Conservation (phyloP, 2,888 invertebrate genomes). For the Thymelicus lineola region DNA sequence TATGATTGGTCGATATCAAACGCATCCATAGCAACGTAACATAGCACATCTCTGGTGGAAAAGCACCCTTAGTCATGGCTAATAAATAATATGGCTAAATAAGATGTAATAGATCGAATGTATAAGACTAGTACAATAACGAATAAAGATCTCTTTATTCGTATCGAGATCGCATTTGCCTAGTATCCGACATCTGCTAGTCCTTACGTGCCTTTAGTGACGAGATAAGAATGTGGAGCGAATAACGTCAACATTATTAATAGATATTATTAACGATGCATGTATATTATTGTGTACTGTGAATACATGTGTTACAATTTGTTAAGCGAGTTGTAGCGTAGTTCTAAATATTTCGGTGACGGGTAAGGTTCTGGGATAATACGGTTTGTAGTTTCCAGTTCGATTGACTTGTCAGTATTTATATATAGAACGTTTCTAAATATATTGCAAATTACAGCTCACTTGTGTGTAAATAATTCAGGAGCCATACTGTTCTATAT, state of each 20-base stretch:
- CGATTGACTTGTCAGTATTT: conserved; percentile 20
- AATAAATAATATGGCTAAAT: too few relatives aligned
- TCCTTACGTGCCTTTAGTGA: conserved; percentile 59
- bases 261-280: conserved; percentile 71
- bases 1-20: too few relatives aligned
- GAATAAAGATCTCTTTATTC: conserved; percentile 40
- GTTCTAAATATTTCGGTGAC: conserved; percentile 19
- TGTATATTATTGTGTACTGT: conserved; percentile 66
- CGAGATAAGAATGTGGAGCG: conserved; percentile 80
- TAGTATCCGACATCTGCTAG: conserved; percentile 58
- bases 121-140: conserved; percentile 34
- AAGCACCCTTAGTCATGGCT: neutral
- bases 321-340: conserved; percentile 33
- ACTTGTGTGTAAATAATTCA: conserved; percentile 54
- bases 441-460: neutral
- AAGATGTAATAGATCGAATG: conserved; percentile 12
- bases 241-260: conserved; percentile 79
- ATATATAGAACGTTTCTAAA: too few relatives aligned
- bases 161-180: conserved; percentile 38
- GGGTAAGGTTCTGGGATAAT: conserved; percentile 23
- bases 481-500: too few relatives aligned
- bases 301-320: conserved; percentile 49
- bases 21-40: too few relatives aligned
- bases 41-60: too few relatives aligned
- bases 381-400: conserved; percentile 30